phyloP scores from a whole-genome alignment of 1,140 invertebrate genomes.

The Heliconius congener region DNA sequence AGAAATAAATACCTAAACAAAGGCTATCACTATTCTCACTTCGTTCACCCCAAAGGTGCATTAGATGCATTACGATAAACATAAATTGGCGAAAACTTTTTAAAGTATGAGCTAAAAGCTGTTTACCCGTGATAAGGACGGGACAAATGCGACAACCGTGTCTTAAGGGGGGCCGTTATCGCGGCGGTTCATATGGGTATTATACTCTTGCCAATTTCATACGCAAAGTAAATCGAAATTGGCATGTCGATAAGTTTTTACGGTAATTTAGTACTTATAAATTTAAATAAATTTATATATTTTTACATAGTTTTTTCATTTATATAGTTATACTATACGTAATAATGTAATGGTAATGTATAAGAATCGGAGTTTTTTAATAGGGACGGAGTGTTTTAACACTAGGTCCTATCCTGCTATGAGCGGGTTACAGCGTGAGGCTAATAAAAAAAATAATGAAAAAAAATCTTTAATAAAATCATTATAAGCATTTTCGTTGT shows the following conservation, averaged over 20 bases:
- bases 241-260: not conserved
- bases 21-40: not conserved
- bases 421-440: too few relatives aligned
- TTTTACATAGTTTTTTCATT: too few relatives aligned
- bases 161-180: slow-evolving; percentile 49
- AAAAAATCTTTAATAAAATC: too few relatives aligned
- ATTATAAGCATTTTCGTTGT: too few relatives aligned
- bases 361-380: too few relatives aligned
- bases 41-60: not conserved
- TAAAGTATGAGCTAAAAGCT: slow-evolving; percentile 34
- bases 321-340: too few relatives aligned
- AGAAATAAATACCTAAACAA: too few relatives aligned
- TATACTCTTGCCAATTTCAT: slow-evolving; percentile 32
- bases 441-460: too few relatives aligned
- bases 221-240: slow-evolving; percentile 10
- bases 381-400: too few relatives aligned
- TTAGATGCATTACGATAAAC: not conserved
- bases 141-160: slow-evolving; percentile 47
- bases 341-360: too few relatives aligned
- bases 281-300: too few relatives aligned
- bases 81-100: slow-evolving; percentile 31
- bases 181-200: slow-evolving; percentile 42
- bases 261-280: not conserved
- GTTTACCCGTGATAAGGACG: slow-evolving; percentile 32
- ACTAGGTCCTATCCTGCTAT: too few relatives aligned